phyloP scores from a whole-genome alignment of 2,797 vertebrate species.

The Synaphobranchus kaupii region DNA sequence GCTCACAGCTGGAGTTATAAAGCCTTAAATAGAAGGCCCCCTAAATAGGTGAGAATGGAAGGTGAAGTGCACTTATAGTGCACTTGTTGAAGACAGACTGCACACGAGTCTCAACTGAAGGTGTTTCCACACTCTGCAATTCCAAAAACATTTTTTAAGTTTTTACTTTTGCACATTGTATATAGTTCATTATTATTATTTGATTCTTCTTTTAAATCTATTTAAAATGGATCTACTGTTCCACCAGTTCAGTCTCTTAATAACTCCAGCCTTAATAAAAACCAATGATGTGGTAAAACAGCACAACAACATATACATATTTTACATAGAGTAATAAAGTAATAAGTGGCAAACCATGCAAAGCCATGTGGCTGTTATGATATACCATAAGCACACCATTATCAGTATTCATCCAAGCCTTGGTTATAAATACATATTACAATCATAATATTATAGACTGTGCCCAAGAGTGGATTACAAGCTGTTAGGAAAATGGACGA shows the following conservation, averaged over 20 bases:
- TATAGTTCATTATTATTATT: no score
- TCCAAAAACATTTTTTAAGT: no score
- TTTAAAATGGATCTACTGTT: background rate
- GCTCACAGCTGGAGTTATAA: no score
- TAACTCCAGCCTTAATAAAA: background rate
- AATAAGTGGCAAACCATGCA: background rate
- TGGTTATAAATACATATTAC: background rate
- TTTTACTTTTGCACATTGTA: background rate
- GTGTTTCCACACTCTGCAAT: no score
- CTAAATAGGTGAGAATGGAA: no score
- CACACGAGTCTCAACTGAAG: background rate
- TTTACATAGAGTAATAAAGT: background rate
- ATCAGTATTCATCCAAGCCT: background rate
- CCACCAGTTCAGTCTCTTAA: background rate
- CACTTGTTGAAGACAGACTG: background rate
- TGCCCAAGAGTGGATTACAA: background rate
- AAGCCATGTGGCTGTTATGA: background rate
- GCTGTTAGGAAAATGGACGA: background rate
- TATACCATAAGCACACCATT: background rate
- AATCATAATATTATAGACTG: background rate
- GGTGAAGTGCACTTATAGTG: no score
- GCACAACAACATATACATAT: background rate
- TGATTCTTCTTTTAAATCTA: background rate
- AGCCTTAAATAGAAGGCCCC: no score
- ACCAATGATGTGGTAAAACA: background rate